These are phyloP conservation scores for Coptodon rendalli DNA, from an alignment of 2,113 vertebrate genomes.

Conservation along the genomic window DNA sequence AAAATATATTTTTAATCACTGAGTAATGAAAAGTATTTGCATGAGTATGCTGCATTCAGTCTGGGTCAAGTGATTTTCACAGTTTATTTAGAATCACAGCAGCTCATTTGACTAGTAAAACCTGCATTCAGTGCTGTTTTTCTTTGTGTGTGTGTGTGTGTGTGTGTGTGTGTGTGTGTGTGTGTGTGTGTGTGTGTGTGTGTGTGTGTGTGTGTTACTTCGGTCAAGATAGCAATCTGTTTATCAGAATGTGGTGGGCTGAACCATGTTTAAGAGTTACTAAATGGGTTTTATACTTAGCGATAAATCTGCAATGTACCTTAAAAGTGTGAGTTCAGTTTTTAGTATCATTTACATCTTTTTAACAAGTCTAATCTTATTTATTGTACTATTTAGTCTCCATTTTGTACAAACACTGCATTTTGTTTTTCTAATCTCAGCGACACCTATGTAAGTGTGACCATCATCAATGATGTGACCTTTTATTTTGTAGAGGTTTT, in stretches of 20 bases:
- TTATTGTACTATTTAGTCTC: not conserved
- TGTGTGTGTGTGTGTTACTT: not conserved
- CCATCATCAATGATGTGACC: not conserved
- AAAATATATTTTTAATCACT: not conserved
- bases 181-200: not conserved
- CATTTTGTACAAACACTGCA: not conserved
- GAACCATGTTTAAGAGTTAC: not conserved
- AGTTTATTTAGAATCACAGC: not conserved
- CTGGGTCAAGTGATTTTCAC: not conserved
- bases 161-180: not conserved
- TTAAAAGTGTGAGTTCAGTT: no score
- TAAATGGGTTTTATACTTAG: not conserved
- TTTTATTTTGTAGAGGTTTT: not conserved
- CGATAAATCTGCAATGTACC: not conserved
- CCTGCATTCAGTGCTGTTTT: not conserved
- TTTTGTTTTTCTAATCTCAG: not conserved
- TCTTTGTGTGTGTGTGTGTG: not conserved
- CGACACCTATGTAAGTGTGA: not conserved
- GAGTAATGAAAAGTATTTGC: not conserved
- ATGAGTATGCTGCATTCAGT: not conserved
- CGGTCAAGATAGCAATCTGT: not conserved
- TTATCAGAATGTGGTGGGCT: not conserved
- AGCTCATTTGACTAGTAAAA: not conserved
- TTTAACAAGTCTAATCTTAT: not conserved
- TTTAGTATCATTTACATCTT: not conserved